Evolutionary conservation across 1,140 invertebrate genomes (phyloP).

Genomic region (Phortica variegata): DNA sequence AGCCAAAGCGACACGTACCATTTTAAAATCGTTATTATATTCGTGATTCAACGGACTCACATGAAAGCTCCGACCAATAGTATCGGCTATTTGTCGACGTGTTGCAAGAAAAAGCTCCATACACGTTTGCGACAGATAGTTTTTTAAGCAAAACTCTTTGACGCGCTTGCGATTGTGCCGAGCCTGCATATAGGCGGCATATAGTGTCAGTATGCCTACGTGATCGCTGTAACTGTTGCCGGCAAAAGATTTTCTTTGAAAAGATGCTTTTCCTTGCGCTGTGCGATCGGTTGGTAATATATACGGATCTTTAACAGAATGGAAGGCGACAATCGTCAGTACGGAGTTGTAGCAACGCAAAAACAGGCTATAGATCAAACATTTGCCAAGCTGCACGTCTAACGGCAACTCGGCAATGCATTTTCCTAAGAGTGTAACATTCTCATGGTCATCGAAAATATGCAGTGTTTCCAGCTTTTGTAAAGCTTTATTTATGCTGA

Average conservation of each 20-base stretch:
- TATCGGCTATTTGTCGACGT: conserved; percentile 22
- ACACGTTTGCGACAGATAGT: conserved; percentile 23
- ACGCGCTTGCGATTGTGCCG: neutral
- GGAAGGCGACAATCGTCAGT: conserved; percentile 85
- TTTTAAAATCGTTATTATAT: conserved; percentile 73
- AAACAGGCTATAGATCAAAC: conserved; percentile 85
- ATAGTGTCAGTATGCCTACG: conserved; percentile 70
- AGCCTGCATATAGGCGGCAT: conserved; percentile 16
- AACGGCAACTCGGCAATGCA: conserved; percentile 50
- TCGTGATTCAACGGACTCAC: neutral
- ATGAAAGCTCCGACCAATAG: conserved; percentile 24
- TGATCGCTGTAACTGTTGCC: conserved; percentile 82
- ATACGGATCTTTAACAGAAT: conserved; percentile 86
- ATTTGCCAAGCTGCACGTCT: conserved; percentile 71
- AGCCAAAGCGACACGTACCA: conserved; percentile 84
- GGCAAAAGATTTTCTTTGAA: conserved; percentile 59
- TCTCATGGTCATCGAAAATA: conserved; percentile 78
- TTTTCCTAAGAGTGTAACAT: conserved; percentile 78
- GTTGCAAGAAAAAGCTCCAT: conserved; percentile 41
- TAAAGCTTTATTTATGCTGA: conserved; percentile 63
- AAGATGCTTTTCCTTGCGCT: conserved; percentile 62
- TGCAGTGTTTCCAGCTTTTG: conserved; percentile 79
- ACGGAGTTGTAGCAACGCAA: conserved; percentile 93
- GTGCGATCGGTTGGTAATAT: conserved; percentile 63
- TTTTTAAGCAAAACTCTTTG: conserved; percentile 20